These are phyloP conservation scores for Phrynocephalus vlangalii DNA, from an alignment of 2,797 vertebrate species.

Conservation along the genomic window DNA sequence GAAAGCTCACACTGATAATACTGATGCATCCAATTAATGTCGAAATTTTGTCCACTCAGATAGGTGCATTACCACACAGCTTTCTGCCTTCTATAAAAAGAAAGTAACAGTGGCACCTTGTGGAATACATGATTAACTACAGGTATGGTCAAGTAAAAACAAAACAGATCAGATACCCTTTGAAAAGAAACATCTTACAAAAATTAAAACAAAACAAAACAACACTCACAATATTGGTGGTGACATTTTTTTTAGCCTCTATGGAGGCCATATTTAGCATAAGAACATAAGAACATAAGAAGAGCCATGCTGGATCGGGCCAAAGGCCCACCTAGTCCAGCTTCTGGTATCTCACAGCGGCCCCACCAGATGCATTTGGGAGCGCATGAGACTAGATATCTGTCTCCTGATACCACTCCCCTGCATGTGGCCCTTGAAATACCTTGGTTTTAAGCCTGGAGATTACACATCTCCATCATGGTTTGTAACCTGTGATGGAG, in stretches of 20 bases:
- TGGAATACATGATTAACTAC: conserved; percentile 42
- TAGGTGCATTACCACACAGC: not conserved
- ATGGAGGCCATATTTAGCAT: not conserved
- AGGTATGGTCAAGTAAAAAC: not conserved
- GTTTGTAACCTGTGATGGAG: too few species aligned
- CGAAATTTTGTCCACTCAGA: not conserved
- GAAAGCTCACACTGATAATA: not conserved
- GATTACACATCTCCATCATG: too few species aligned
- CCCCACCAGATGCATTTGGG: too few species aligned
- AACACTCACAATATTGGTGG: not conserved
- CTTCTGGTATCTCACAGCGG: too few species aligned
- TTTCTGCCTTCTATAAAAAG: not conserved
- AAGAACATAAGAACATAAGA: too few species aligned
- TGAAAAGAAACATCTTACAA: not conserved
- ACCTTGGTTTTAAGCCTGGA: too few species aligned
- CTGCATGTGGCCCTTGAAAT: too few species aligned
- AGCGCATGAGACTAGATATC: too few species aligned
- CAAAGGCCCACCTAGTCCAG: too few species aligned
- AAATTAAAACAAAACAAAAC: not conserved
- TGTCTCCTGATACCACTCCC: too few species aligned
- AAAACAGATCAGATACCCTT: not conserved
- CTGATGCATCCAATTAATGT: not conserved
- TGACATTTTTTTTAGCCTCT: not conserved
- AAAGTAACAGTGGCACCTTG: conserved; percentile 54
- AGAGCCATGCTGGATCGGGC: too few species aligned